These are phyloP conservation scores for Solenopsis invicta DNA, from an alignment of 1,140 invertebrate genomes.

Conservation along the genomic window DNA sequence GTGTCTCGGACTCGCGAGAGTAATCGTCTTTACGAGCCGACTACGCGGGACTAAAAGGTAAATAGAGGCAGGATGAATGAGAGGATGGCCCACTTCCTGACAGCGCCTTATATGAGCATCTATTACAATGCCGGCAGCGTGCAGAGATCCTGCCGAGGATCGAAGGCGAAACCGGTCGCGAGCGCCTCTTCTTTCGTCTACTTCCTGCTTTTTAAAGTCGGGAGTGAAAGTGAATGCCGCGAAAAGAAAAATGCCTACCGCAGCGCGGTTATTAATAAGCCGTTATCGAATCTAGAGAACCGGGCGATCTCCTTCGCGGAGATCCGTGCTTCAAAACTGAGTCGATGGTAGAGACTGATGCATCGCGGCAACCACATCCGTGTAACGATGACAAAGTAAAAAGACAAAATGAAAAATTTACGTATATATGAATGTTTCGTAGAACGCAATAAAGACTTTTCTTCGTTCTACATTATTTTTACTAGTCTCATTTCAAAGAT, in stretches of 20 bases:
- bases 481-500: background rate
- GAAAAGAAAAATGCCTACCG: slow-evolving; percentile 52
- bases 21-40: slow-evolving; percentile 48
- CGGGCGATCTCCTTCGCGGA: background rate
- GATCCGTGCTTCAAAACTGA: background rate
- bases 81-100: slow-evolving; percentile 61
- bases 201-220: slow-evolving; percentile 61
- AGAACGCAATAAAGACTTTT: background rate
- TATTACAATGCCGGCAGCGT: slow-evolving; percentile 60
- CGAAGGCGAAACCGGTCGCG: slow-evolving; percentile 62
- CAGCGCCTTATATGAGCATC: slow-evolving; percentile 61
- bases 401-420: background rate
- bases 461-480: background rate
- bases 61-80: slow-evolving; percentile 60
- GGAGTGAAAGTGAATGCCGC: slow-evolving; percentile 59
- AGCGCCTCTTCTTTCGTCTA: slow-evolving; percentile 60
- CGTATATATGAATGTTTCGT: background rate
- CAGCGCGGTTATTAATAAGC: slow-evolving; percentile 54
- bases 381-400: background rate
- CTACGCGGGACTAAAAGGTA: slow-evolving; percentile 27
- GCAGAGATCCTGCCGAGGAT: slow-evolving; percentile 37
- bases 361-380: too few relatives aligned
- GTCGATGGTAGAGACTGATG: background rate
- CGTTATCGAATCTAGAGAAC: slow-evolving; percentile 53
- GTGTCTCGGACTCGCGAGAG: slow-evolving; percentile 14